A percentile compares a stretch with the other conserved stretches of the same genome.
Conservation (phyloP, 2,888 invertebrate genomes). For the Gonocerus acuteangulatus region DNA sequence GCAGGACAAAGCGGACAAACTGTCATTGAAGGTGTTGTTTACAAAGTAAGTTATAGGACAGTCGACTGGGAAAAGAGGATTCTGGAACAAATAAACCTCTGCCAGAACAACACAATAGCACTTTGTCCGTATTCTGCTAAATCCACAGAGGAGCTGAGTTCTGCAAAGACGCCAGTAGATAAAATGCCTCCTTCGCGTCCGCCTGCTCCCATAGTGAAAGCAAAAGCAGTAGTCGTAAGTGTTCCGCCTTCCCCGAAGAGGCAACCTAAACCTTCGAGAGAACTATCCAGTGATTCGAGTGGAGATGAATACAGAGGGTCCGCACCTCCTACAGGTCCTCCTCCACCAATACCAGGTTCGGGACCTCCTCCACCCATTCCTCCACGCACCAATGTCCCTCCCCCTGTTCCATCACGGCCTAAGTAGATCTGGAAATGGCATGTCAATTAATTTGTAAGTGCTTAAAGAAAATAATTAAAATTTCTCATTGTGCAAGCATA, state of each 20-base stretch:
- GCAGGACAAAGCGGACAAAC: conserved; percentile 52
- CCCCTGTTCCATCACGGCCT: conserved; percentile 32
- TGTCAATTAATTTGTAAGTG: background rate
- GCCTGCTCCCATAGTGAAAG: conserved; percentile 49
- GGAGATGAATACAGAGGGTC: conserved; percentile 16
- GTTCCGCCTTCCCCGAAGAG: conserved; percentile 38
- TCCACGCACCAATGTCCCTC: conserved; percentile 45
- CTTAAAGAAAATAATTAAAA: background rate
- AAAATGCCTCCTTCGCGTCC: conserved; percentile 48
- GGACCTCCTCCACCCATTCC: conserved; percentile 52
- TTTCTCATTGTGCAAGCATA: background rate
- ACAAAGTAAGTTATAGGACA: conserved; percentile 70
- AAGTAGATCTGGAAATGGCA: background rate
- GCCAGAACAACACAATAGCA: conserved; percentile 76
- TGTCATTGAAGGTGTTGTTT: conserved; percentile 56
- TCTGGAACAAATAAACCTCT: conserved; percentile 72
- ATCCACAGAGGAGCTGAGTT: background rate
- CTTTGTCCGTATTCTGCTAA: conserved; percentile 48
- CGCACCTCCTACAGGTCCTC: conserved; percentile 38
- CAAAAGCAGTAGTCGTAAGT: conserved; percentile 49
- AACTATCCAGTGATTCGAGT: conserved; percentile 21
- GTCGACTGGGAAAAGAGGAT: conserved; percentile 77
- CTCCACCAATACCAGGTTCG: conserved; percentile 36
- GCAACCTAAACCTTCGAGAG: conserved; percentile 4
- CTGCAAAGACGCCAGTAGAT: background rate